Base-by-base conservation (phyloP, 2,113 vertebrate genomes). In the Xyliphius kryptos region DNA sequence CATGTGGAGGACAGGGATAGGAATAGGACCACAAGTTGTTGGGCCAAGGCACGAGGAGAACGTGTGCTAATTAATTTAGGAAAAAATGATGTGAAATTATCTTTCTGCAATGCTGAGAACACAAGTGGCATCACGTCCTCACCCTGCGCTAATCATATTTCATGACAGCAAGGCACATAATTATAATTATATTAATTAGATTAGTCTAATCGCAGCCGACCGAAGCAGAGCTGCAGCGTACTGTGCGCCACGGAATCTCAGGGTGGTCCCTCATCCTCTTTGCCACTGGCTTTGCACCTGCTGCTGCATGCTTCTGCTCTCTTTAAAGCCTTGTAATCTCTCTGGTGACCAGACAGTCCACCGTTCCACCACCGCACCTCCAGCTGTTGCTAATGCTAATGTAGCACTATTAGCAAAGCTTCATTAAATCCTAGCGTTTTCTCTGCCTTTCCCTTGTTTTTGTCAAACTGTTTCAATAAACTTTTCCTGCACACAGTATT, bases 71-170 rank as follows among this genome's bases (percentile, higher is more conserved):
- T 32, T 32, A 32, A 2, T 1, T 32, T 32, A 32, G 26, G 26
- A 41, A 14, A 41, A 41, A 41, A n/a, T 46, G 9, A 6, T n/a
- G 1, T n/a, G 43, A n/a, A 3, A n/a, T 46, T 46, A 46, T 46
- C 37, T 64, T 56, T 32, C 22, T 69, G 53, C 63, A 52, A 46
- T 16, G 20, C 51, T 9, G 40, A 51, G 64, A 43, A 58, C 32
- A 47, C 53, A 64, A 53, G 53, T 36, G 56, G 40, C 46, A 2
- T 32, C 13, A 56, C 49, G 61, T 48, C 49, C 2, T 32, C 55
- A 52, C 63, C 62, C 62, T 20, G 32, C 17, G 54, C 32, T 67
- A 72, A 72, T 74, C 63, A 67, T 38, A 72, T 76, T 69, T 71
- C 53, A 48, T 48, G 55, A 56, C 71, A 60, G 69, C 63, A 57